Evolutionary conservation across 2,113 vertebrate genomes (phyloP).

Genomic region (Tamias sibiricus): DNA sequence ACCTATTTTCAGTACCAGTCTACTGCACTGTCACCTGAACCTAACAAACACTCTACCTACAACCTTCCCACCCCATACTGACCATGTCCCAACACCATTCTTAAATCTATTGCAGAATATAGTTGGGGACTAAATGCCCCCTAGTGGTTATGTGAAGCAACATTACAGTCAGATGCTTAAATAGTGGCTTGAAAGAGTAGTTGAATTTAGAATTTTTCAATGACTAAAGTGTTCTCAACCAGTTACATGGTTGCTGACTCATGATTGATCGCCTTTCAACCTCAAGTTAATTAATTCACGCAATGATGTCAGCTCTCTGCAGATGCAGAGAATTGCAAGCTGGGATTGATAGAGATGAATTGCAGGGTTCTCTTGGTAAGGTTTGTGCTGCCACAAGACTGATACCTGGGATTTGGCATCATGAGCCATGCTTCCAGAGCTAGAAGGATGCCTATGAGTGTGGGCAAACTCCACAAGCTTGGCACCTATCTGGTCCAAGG

Average conservation of each 20-base stretch:
- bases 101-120: not conserved
- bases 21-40: not conserved
- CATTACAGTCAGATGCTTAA: not conserved
- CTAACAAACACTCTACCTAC: not conserved
- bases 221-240: not conserved
- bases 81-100: too few species aligned
- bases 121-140: constrained; percentile 66
- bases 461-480: not conserved
- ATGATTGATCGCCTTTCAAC: not conserved
- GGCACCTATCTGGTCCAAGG: not conserved
- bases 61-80: rapidly evolving
- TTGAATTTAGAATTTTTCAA: not conserved
- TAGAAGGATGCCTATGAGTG: not conserved
- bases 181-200: not conserved
- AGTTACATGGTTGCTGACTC: not conserved
- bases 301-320: not conserved
- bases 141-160: constrained; percentile 57
- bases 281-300: not conserved
- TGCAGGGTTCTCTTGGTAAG: not conserved
- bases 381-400: too few species aligned
- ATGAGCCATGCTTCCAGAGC: not conserved
- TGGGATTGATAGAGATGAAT: not conserved
- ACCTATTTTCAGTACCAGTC: not conserved
- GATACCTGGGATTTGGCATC: not conserved
- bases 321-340: not conserved